These are phyloP conservation scores for Phyllotis vaccarum DNA, from an alignment of 2,797 vertebrate genomes.

Conservation along the genomic window DNA sequence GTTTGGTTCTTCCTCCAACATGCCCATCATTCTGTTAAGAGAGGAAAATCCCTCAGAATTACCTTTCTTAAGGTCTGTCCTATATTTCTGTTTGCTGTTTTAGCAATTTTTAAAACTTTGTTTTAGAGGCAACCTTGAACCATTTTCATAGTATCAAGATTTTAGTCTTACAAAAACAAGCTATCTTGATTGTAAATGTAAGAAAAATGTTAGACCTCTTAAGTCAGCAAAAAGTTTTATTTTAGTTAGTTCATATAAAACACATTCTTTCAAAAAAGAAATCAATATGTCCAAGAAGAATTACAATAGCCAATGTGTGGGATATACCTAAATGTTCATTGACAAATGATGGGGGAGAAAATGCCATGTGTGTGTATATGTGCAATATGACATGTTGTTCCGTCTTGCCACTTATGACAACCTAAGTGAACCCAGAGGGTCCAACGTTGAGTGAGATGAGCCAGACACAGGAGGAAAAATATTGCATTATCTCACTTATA, in stretches of 20 bases:
- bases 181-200: background rate
- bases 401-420: background rate
- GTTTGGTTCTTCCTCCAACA: background rate
- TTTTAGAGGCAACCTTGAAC: background rate
- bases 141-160: background rate
- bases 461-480: background rate
- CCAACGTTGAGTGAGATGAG: background rate
- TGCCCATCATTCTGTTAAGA: background rate
- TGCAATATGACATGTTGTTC: too few species aligned
- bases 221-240: background rate
- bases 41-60: background rate
- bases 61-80: background rate
- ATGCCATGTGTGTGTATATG: background rate
- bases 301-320: background rate
- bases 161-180: constrained; percentile 33
- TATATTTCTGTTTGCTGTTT: background rate
- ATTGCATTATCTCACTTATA: background rate
- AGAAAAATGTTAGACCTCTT: background rate
- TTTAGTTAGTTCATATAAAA: constrained; percentile 24
- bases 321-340: background rate
- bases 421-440: background rate
- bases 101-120: constrained; percentile 18
- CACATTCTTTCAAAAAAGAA: background rate
- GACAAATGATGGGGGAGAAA: background rate
- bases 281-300: background rate